Evolutionary conservation across 2,113 vertebrate genomes (phyloP), one percentile per base, ranked within the genome.

Genomic region (Kryptolebias marmoratus): DNA sequence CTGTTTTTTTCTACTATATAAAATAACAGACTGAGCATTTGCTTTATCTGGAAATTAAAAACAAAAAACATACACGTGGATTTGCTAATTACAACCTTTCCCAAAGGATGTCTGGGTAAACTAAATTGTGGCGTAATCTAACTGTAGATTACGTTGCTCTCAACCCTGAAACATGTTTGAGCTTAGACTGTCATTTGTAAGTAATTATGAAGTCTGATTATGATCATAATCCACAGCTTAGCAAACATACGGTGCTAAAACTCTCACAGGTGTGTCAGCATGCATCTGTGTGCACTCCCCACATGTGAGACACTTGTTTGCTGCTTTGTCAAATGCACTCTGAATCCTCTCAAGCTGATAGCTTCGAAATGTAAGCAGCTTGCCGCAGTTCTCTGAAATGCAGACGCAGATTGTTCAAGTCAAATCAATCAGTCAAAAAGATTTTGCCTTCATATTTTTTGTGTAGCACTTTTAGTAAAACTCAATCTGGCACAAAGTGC

Each of bases 121-220:
- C 71, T 0, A 70, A 49, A 31, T 47, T 42, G 14, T 18, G 31
- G 16, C 49, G 14, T 53, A 65, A 73, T 67, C 11, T 50, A 77
- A 68, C 18, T 45, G n/a, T 31, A 63, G 16, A 71, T 65, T 63
- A 31, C 36, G 47, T 82, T 59, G 42, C 22, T 64, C n/a, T 27
- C 68, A 53, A 73, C 9, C 39, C 27, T 48, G 22, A 71, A 76
- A 80, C 50, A 39, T 45, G 55, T 73, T 72, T 27, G 44, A 68
- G 27, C 42, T 50, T 4, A 36, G 28, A 61, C 27, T 62, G 27
- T 50, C 47, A 28, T 61, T 49, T 65, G n/a, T 62, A 57, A 66
- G 57, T 72, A 65, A 80, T 81, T 71, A 73, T 47, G 30, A 84
- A 78, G 73, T 62, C 59, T 58, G 62, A 73, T 86, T 64, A 64